Conservation (phyloP, 2,113 vertebrate genomes). For the Alces alces region DNA sequence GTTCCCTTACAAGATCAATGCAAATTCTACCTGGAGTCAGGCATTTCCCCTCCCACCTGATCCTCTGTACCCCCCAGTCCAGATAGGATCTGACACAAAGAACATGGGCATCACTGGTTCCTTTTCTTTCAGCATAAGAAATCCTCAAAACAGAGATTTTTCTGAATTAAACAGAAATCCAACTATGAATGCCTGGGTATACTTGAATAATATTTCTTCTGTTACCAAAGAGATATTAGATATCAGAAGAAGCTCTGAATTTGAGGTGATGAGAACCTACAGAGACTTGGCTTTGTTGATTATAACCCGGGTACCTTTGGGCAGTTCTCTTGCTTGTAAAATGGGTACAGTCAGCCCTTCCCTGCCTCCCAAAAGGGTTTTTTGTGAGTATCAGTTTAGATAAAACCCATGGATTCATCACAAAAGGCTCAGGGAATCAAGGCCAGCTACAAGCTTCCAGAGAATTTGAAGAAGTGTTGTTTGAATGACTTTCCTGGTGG, state of each 20-base stretch:
- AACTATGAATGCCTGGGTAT: background rate
- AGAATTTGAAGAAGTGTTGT: slow-evolving; percentile 64
- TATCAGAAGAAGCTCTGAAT: background rate
- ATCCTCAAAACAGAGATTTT: background rate
- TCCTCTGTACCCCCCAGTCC: background rate
- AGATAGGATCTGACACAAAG: background rate
- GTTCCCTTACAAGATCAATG: background rate
- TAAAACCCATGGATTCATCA: background rate
- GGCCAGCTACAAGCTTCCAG: slow-evolving; percentile 54
- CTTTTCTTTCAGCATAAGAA: background rate
- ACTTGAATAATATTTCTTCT: background rate
- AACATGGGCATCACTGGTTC: background rate
- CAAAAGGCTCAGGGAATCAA: background rate
- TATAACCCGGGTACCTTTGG: background rate
- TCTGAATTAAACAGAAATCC: background rate
- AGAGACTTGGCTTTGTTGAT: background rate
- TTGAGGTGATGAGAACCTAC: background rate
- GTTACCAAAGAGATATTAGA: background rate
- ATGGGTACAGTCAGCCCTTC: background rate
- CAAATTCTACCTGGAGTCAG: background rate
- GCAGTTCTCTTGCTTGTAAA: background rate
- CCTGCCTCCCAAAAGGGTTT: background rate
- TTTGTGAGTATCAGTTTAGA: background rate
- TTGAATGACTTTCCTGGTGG: background rate
- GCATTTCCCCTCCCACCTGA: background rate